These are phyloP conservation scores for Cynoglossus semilaevis DNA, from an alignment of 2,113 vertebrate genomes.

Conservation along the genomic window DNA sequence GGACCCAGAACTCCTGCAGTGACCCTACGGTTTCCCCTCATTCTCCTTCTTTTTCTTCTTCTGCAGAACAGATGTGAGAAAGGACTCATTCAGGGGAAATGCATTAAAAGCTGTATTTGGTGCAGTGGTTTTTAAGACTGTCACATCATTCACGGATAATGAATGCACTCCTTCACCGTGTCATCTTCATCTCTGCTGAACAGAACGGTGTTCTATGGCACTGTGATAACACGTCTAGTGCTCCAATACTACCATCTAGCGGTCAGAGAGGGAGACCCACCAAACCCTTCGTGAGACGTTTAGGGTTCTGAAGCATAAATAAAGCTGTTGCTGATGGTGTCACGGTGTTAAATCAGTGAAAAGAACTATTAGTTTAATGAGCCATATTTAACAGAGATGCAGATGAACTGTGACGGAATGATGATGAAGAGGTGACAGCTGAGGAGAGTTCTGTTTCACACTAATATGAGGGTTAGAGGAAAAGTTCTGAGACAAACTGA, in stretches of 20 bases:
- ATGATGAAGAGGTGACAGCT: conserved; percentile 36
- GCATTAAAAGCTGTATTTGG: too few species aligned
- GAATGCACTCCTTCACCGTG: conserved; percentile 51
- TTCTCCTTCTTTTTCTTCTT: too few species aligned
- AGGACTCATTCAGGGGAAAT: too few species aligned
- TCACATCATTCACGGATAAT: conserved; percentile 45
- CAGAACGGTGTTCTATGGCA: conserved; percentile 48
- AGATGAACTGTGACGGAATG: conserved; percentile 33
- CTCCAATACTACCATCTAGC: conserved; percentile 63
- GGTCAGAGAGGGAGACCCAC: conserved; percentile 2
- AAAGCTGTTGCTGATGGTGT: conserved; percentile 21
- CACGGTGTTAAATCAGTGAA: conserved; percentile 34
- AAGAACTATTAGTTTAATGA: conserved; percentile 47
- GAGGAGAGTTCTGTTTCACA: conserved; percentile 16
- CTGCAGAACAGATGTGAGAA: too few species aligned
- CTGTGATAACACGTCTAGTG: not conserved
- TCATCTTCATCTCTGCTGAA: conserved; percentile 57
- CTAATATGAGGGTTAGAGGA: not conserved
- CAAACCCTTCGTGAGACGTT: too few species aligned
- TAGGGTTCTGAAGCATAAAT: conserved; percentile 31
- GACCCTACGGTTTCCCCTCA: too few species aligned
- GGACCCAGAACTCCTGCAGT: too few species aligned
- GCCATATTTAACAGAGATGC: conserved; percentile 30
- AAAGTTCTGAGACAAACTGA: too few species aligned
- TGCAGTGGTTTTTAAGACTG: conserved; percentile 28